Base-by-base conservation (phyloP, 53 echinoderm and acorn worm genomes). In the Echinarachnius parma region DNA sequence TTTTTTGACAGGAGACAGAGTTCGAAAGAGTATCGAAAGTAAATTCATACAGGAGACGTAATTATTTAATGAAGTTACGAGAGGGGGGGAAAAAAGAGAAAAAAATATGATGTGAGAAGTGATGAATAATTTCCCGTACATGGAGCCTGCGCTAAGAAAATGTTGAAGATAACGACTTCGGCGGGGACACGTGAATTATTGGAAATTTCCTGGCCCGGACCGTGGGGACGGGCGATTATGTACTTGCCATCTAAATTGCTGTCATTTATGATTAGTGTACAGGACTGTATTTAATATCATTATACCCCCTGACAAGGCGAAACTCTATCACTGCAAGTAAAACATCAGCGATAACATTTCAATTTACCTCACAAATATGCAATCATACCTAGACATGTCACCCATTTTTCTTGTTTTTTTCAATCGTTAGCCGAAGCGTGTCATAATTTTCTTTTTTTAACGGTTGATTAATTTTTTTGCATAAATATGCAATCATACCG, bases 121-220 rank as follows among this genome's bases (percentile, higher is more conserved):
- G 26, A 69, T 69, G 70, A 69, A 69, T 69, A 69, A 69, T 69
- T 69, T 69, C 70, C 70, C 70, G 70, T 31, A 24, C 33, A 34
- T 10, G 70, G 70, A 69, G 53, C 70, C 53, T 69, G 70, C 22
- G 70, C 53, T 69, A 69, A 50, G 53, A 53, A 69, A 69, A 69
- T 33, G 22, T 34, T 69, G 52, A 53, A 69, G 70, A 69, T 69
- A 69, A 69, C 70, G 27, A 34, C 53, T 53, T 31, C 31, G 31
- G 53, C 37, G 53, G 70, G 70, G 70, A 53, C 53, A 25, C 14
- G 21, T 69, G 70, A 69, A 69, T 69, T 53, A 69, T 69, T 52
- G 70, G 70, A 53, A 69, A 69, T 69, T 69, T 69, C 70, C 70
- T 69, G 70, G 53, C 7, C 4, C 5, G 53, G 52, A 25, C 52